These are phyloP conservation scores for Ctenomys sociabilis DNA, from an alignment of 2,113 vertebrate species.

Conservation along the genomic window DNA sequence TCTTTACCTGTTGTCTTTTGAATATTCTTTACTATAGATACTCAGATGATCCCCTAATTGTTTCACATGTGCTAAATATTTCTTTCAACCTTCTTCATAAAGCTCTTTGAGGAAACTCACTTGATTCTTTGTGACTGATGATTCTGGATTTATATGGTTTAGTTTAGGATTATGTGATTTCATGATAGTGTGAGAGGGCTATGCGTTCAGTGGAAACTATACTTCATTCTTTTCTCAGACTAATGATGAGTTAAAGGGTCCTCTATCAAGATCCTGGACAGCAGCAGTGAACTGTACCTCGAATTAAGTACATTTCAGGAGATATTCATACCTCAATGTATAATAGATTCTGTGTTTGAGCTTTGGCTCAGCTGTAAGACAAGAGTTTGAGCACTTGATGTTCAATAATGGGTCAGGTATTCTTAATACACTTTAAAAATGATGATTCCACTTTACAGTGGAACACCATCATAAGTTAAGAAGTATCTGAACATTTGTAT, in stretches of 20 bases:
- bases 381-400: neutral
- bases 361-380: neutral
- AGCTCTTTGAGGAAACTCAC: neutral
- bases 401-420: neutral
- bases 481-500: neutral
- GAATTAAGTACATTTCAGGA: neutral
- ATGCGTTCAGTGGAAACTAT: neutral
- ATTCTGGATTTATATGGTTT: neutral
- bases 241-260: neutral
- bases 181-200: neutral
- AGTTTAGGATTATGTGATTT: neutral
- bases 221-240: neutral
- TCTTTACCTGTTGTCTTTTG: neutral
- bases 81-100: neutral
- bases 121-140: neutral
- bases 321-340: neutral
- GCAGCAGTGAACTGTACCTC: neutral
- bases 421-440: neutral
- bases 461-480: neutral
- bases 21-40: neutral
- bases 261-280: neutral
- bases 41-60: neutral
- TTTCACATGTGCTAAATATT: neutral
- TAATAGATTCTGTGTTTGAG: neutral
- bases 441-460: neutral